Conservation (phyloP, 2,797 vertebrate species). For the Tangara arthus region DNA sequence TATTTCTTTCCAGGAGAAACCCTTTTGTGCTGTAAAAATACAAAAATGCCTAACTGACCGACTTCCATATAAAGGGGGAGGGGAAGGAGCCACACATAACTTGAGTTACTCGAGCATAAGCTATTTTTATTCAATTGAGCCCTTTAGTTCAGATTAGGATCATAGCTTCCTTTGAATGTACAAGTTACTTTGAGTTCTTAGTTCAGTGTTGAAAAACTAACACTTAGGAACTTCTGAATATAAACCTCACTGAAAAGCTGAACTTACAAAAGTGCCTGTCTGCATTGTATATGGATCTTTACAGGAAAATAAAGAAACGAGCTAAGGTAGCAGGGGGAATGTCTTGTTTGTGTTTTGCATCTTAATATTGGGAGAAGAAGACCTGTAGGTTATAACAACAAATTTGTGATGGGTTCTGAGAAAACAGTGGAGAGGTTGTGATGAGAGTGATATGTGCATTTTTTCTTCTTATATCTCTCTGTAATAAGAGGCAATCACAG, state of each 20-base stretch:
- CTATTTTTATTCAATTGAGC: conserved; percentile 67
- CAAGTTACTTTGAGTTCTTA: conserved; percentile 44
- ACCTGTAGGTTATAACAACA: background rate
- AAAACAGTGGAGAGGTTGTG: background rate
- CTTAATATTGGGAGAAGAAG: background rate
- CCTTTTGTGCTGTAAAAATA: conserved; percentile 40
- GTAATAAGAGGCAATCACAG: background rate
- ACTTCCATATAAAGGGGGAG: conserved; percentile 14
- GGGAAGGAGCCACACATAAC: conserved; percentile 26
- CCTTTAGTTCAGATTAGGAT: conserved; percentile 74
- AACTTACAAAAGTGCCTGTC: conserved; percentile 19
- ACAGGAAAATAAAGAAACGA: background rate
- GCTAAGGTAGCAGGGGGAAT: background rate
- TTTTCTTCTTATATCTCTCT: background rate
- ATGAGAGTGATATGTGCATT: background rate
- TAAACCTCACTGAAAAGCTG: conserved; percentile 34
- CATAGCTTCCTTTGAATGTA: conserved; percentile 57
- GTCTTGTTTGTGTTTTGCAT: background rate
- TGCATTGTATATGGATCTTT: background rate
- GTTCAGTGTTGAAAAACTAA: conserved; percentile 55
- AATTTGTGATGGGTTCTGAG: background rate
- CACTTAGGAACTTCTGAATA: conserved; percentile 29
- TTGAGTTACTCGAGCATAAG: conserved; percentile 65
- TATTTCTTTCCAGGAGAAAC: background rate
- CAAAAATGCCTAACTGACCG: conserved; percentile 21